Percentiles rank a stretch among this genome's conserved stretches.
Evolutionary conservation across 2,888 invertebrate species (phyloP).

Genomic region (Amblyjoppa fuscipennis): DNA sequence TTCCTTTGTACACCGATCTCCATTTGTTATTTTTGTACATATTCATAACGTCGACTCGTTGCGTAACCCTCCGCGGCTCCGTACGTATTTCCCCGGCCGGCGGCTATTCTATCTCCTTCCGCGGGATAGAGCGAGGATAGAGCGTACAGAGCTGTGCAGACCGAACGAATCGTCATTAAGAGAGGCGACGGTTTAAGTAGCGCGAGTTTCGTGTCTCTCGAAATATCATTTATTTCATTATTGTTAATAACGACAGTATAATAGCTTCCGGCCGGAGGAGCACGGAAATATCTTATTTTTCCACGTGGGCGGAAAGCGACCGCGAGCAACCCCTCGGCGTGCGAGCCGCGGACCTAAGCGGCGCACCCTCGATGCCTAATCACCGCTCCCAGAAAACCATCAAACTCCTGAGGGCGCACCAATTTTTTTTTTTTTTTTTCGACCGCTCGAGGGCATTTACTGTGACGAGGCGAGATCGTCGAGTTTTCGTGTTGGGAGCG

Average conservation of each 20-base stretch:
- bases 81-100: constrained; percentile 43
- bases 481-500: too few species aligned
- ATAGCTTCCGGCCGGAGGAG: constrained; percentile 53
- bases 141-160: background rate
- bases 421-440: background rate
- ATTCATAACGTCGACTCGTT: constrained; percentile 81
- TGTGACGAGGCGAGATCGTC: too few species aligned
- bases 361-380: constrained; percentile 19
- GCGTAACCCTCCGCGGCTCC: constrained; percentile 70
- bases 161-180: constrained; percentile 22
- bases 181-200: background rate
- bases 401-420: background rate
- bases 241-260: constrained; percentile 64
- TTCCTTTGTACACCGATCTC: constrained; percentile 75
- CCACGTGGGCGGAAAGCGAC: background rate
- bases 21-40: constrained; percentile 82
- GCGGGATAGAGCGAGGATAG: constrained; percentile 1
- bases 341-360: background rate
- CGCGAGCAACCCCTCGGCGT: background rate
- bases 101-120: constrained; percentile 34
- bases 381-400: background rate
- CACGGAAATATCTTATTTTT: constrained; percentile 6
- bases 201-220: constrained; percentile 10
- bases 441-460: too few species aligned
- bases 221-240: constrained; percentile 22